These are phyloP conservation scores for Myotis daubentonii DNA, from an alignment of 2,797 vertebrate species.

Conservation along the genomic window DNA sequence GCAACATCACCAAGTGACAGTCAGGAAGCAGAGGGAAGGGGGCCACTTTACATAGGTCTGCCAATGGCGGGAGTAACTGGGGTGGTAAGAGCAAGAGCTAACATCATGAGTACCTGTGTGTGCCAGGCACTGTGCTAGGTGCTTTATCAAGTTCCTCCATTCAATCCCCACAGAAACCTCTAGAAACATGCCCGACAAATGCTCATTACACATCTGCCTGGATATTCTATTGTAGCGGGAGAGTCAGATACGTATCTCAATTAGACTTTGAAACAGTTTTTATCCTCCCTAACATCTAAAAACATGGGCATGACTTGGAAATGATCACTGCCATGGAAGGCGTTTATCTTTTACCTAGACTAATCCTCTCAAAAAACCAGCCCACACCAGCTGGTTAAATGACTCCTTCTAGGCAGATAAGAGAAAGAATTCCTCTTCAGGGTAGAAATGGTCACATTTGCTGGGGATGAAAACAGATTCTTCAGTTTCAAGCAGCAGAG, in stretches of 20 bases:
- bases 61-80: fast-evolving
- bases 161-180: background rate
- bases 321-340: background rate
- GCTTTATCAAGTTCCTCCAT: background rate
- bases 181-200: background rate
- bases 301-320: background rate
- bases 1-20: background rate
- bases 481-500: conserved; percentile 46
- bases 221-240: background rate
- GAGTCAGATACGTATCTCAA: background rate
- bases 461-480: conserved; percentile 24
- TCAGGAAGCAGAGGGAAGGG: background rate
- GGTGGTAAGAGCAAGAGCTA: fast-evolving
- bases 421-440: background rate
- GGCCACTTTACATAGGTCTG: no score
- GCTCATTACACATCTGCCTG: background rate
- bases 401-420: background rate
- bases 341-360: background rate
- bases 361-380: background rate
- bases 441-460: background rate
- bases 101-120: fast-evolving
- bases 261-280: background rate
- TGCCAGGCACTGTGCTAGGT: background rate
- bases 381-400: background rate
- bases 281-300: background rate